A percentile compares a stretch with the other conserved stretches of the same genome.
These are phyloP conservation scores for Nymphalis io DNA, from an alignment of 1,140 invertebrate genomes.

Conservation along the genomic window DNA sequence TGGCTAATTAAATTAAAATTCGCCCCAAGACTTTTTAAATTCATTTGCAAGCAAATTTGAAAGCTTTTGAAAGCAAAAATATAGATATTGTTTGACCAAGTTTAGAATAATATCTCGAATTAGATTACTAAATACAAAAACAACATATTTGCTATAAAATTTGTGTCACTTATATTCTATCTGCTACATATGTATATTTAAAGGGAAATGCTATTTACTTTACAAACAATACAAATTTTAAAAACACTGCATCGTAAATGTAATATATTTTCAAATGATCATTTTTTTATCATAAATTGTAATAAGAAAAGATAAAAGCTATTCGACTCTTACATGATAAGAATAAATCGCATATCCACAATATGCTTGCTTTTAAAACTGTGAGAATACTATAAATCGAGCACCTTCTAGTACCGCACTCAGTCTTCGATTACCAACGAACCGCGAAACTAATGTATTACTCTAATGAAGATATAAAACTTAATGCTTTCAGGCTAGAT, in stretches of 20 bases:
- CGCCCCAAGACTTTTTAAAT: too few species aligned
- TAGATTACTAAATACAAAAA: too few species aligned
- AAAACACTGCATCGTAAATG: too few species aligned
- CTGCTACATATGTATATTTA: too few species aligned
- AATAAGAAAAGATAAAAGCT: constrained; percentile 7
- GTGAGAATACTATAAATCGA: constrained; percentile 59
- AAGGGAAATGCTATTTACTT: too few species aligned
- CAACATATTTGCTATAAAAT: too few species aligned
- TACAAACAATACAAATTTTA: too few species aligned
- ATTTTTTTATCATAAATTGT: not conserved
- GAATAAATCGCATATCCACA: constrained; percentile 31
- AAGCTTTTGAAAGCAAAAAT: too few species aligned
- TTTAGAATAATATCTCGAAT: too few species aligned
- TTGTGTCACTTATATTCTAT: too few species aligned
- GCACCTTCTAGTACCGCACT: constrained; percentile 49
- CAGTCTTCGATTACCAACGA: constrained; percentile 64
- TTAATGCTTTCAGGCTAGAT: constrained; percentile 33
- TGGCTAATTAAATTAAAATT: not conserved
- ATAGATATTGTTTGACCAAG: too few species aligned
- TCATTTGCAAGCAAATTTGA: too few species aligned
- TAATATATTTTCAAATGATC: not conserved
- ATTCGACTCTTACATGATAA: constrained; percentile 15
- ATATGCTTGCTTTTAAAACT: constrained; percentile 36
- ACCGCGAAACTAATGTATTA: constrained; percentile 54
- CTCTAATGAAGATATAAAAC: constrained; percentile 62